Base-by-base conservation (phyloP, 2,888 invertebrate species). In the Amblyteles armatorius region DNA sequence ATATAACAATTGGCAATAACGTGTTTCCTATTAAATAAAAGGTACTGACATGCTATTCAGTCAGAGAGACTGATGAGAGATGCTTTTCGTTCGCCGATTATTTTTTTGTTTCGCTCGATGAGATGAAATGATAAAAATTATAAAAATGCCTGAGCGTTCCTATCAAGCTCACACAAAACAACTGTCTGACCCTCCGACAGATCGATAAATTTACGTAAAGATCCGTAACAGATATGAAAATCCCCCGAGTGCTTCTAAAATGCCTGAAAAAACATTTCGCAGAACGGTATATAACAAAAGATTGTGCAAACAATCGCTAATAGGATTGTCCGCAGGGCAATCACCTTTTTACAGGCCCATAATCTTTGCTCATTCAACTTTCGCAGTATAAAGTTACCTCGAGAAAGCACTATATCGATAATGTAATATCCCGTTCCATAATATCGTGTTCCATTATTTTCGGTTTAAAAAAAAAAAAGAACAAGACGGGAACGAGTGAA, bases 201-300 rank as follows among this genome's bases (percentile, higher is more conserved):
- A 91, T 92, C 92, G 90, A 93, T 92, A 92, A 92, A 93, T 93
- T 92, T 92, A 89, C 91, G 90, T 89, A 89, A 92, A 93, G 92
- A 92, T 92, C 90, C 88, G 76, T 65, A 71, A 60, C 73, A 84
- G 82, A 83, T 76, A 79, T 16, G 52, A 26, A 29, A 50, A 22
- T 29, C 73, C 69, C 26, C 6, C 16, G 71, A 57, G 69, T 13
- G 13, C 22, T 13, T 29, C 6, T 33, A 60, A 33, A 33, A 60
- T 60, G 16, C 60, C 60, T 16, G 1, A 9, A 67, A 44, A 40
- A 48, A 48, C 9, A 48, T 9, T 44, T 48, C 13, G 48, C 16
- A 13, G 5, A 48, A 19, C 26, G 48, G 29, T 60, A 60, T 40
- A 60, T 44, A 26, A 60, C 7, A n/a, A 29, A n/a, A n/a, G 7